Base-by-base conservation (phyloP, 37 sponge, comb jelly and placozoan genomes). In the Dysidea cf. avara region DNA sequence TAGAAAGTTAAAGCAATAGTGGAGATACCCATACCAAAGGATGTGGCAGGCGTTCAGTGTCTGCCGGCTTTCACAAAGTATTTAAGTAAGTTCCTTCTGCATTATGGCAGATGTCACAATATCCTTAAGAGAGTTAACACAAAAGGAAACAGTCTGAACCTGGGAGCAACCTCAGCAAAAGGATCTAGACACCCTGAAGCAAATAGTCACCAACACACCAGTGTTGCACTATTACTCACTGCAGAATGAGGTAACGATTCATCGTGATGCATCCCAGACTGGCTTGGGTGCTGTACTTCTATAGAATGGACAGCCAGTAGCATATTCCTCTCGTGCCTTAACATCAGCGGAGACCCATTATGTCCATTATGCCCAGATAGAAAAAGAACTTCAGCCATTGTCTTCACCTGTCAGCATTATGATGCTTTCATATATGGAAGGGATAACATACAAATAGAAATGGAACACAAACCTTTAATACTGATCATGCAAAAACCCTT, bases 251-350 rank as follows among this genome's bases (percentile, higher is more conserved):
- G 66, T 70, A 7, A 62, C 66, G 0, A 22, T 81, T 7, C 64
- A 56, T 2, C 62, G 74, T 81, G 82, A 81, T 73, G 82, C 82
- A n/a, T n/a, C n/a, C n/a, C n/a, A n/a, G n/a, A n/a, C n/a, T n/a
- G n/a, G n/a, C n/a, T n/a, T n/a, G n/a, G n/a, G n/a, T n/a, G n/a
- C n/a, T n/a, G n/a, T n/a, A n/a, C n/a, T n/a, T n/a, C n/a, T n/a
- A n/a, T n/a, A n/a, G n/a, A n/a, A n/a, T n/a, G n/a, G n/a, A n/a
- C n/a, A n/a, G n/a, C n/a, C n/a, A n/a, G n/a, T n/a, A 21, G 68
- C 72, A 1, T 81, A 71, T 81, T 72, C 81, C 4, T 81, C 81
- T 5, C 24, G 65, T 0, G 72, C 81, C 6, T 57, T 71, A 2
- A 54, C 81, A 9, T 43, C 63, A 9, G 31, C 72, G 20, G 72